Evolutionary conservation across 2,797 vertebrate genomes (phyloP).

Genomic region (Channa striata): DNA sequence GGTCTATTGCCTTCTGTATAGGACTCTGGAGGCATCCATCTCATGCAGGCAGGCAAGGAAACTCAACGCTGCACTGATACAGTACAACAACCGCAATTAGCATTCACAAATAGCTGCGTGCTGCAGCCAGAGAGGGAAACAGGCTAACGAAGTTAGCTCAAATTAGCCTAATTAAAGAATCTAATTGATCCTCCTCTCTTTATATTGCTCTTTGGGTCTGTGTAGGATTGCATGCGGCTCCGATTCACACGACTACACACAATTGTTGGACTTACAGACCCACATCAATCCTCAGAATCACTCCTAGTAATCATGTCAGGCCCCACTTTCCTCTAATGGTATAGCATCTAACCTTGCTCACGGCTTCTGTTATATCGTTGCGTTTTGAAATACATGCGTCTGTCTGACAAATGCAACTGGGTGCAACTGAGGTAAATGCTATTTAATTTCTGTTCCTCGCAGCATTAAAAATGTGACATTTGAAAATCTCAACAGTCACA

Average conservation of each 20-base stretch:
- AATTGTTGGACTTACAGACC: neutral
- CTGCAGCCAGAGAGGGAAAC: slow-evolving; percentile 65
- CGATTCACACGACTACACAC: neutral
- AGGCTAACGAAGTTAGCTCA: slow-evolving; percentile 66
- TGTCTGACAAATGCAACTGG: neutral
- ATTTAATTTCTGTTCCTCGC: neutral
- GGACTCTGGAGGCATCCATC: slow-evolving; percentile 68
- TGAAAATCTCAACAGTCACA: neutral
- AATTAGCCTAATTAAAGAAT: slow-evolving; percentile 71
- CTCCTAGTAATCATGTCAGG: neutral
- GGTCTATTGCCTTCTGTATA: slow-evolving; percentile 41
- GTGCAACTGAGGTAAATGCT: no score
- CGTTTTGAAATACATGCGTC: neutral
- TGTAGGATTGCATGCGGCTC: neutral
- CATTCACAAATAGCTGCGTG: slow-evolving; percentile 61
- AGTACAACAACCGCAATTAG: slow-evolving; percentile 74
- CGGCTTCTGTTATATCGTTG: neutral
- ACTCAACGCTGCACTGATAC: slow-evolving; percentile 51
- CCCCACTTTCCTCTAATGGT: neutral
- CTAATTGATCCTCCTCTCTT: slow-evolving; percentile 61
- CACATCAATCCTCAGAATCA: neutral
- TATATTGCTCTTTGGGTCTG: slow-evolving; percentile 25
- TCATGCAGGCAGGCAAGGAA: slow-evolving; percentile 35
- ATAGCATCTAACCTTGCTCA: neutral
- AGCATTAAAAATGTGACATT: neutral